Conservation (phyloP, 1,140 invertebrate species). For the Drosophila orena region DNA sequence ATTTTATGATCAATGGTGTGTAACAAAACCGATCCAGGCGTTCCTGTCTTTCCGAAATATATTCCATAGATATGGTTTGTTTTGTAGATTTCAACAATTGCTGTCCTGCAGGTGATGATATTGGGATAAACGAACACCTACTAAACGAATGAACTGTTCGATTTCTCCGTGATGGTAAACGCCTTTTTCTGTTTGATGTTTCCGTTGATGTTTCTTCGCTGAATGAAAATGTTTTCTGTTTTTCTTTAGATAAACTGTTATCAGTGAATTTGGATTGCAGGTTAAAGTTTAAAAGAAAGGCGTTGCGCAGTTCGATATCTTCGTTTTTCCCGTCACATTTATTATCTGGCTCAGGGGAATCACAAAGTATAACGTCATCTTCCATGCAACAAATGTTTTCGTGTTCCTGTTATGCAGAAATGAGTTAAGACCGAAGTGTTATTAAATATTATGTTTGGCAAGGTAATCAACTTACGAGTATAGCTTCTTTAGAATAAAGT, state of each 20-base stretch:
- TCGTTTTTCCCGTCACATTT: slow-evolving; percentile 59
- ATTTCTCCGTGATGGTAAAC: slow-evolving; percentile 85
- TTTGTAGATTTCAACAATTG: slow-evolving; percentile 86
- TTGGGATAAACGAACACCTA: slow-evolving; percentile 86
- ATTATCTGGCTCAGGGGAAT: slow-evolving; percentile 69
- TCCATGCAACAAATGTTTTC: slow-evolving; percentile 85
- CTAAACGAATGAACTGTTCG: slow-evolving; percentile 85
- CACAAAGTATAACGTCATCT: slow-evolving; percentile 83
- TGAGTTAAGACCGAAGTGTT: background rate
- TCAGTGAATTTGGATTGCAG: slow-evolving; percentile 60
- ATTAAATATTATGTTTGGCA: background rate
- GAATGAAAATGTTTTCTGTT: slow-evolving; percentile 53
- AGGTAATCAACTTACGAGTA: slow-evolving; percentile 85
- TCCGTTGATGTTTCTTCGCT: slow-evolving; percentile 51
- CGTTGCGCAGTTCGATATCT: slow-evolving; percentile 70
- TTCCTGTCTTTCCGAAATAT: slow-evolving; percentile 86
- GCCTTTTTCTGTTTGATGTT: slow-evolving; percentile 61
- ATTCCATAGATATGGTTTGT: slow-evolving; percentile 85
- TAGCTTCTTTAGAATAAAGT: slow-evolving; percentile 86
- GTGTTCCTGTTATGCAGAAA: slow-evolving; percentile 85
- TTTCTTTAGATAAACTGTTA: slow-evolving; percentile 41
- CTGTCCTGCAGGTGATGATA: slow-evolving; percentile 87
- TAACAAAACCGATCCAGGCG: slow-evolving; percentile 86
- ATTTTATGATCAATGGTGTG: slow-evolving; percentile 84
- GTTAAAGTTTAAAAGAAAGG: slow-evolving; percentile 79